A percentile compares a stretch with the other conserved stretches of the same genome.
Evolutionary conservation across 2,888 invertebrate genomes (phyloP).

Genomic region (Eupithecia subfuscata): DNA sequence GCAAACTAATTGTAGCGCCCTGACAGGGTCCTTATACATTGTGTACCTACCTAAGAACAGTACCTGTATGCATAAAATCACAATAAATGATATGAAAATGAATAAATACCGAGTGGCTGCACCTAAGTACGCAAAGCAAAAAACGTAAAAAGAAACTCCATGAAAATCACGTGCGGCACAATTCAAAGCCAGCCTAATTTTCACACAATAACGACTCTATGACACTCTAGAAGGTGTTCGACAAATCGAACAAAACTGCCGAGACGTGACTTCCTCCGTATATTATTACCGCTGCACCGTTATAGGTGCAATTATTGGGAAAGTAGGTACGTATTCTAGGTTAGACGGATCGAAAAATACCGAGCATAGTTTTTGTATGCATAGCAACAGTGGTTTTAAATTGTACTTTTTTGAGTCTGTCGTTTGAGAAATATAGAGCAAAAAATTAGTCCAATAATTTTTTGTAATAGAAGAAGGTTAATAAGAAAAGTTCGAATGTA

Average conservation of each 20-base stretch:
- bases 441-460: not conserved
- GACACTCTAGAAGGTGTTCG: slow-evolving; percentile 9
- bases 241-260: slow-evolving; percentile 44
- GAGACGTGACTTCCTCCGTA: slow-evolving; percentile 58
- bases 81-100: too few species aligned
- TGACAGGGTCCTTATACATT: too few species aligned
- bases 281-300: slow-evolving; percentile 36
- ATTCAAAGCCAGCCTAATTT: slow-evolving; percentile 1
- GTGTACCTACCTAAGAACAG: too few species aligned
- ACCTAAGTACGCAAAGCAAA: not conserved
- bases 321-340: slow-evolving; percentile 40
- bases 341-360: slow-evolving; percentile 16
- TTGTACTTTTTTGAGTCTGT: not conserved
- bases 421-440: not conserved
- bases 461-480: not conserved
- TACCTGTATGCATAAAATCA: too few species aligned
- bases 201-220: not conserved
- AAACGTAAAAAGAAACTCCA: not conserved
- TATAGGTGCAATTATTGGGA: slow-evolving; percentile 55
- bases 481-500: not conserved
- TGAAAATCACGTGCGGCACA: not conserved
- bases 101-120: not conserved
- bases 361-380: not conserved
- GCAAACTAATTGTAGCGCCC: too few species aligned
- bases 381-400: not conserved